phyloP scores from a whole-genome alignment of 2,888 invertebrate species.

The Heteromyza rotundicornis region DNA sequence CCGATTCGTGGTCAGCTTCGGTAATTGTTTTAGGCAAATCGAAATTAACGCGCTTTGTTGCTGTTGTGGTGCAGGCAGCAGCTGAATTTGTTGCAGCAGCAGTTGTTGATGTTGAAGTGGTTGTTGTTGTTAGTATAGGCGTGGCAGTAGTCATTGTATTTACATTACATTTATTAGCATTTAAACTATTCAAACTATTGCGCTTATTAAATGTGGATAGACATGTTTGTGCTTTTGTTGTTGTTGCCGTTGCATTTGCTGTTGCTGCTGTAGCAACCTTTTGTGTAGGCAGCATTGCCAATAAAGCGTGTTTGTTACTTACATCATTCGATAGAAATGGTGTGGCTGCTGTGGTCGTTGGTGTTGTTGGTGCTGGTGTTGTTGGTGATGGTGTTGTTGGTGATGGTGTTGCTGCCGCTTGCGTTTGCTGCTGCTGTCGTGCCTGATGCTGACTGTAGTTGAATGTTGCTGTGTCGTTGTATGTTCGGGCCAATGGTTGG shows the following conservation, averaged over 20 bases:
- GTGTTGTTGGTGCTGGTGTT: slow-evolving; percentile 20
- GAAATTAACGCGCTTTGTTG: slow-evolving; percentile 47
- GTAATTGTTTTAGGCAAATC: slow-evolving; percentile 43
- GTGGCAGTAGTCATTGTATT: not conserved
- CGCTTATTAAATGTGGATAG: not conserved
- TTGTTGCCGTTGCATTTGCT: slow-evolving; percentile 20
- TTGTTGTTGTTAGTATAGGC: slow-evolving; percentile 13
- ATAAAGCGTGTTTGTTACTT: slow-evolving; percentile 30
- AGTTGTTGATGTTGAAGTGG: slow-evolving; percentile 18
- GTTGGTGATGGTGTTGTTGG: slow-evolving; percentile 28
- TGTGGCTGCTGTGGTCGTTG: slow-evolving; percentile 14
- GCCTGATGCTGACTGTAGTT: slow-evolving; percentile 29
- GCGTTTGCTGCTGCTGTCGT: slow-evolving; percentile 29
- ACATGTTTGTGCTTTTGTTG: not conserved
- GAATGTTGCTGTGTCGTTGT: slow-evolving; percentile 26
- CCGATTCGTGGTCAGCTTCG: slow-evolving; percentile 30
- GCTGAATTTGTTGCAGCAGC: not conserved
- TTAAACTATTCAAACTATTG: not conserved
- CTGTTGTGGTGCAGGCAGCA: slow-evolving; percentile 17
- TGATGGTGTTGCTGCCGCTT: slow-evolving; percentile 19
- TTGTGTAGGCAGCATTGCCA: slow-evolving; percentile 11
- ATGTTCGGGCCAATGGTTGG: slow-evolving; percentile 20
- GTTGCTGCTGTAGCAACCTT: slow-evolving; percentile 16
- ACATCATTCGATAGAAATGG: slow-evolving; percentile 36
- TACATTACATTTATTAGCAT: not conserved